A percentile compares a stretch with the other conserved stretches of the same genome.
phyloP scores from a whole-genome alignment of 1,140 invertebrate species.

The Camponotus floridanus region DNA sequence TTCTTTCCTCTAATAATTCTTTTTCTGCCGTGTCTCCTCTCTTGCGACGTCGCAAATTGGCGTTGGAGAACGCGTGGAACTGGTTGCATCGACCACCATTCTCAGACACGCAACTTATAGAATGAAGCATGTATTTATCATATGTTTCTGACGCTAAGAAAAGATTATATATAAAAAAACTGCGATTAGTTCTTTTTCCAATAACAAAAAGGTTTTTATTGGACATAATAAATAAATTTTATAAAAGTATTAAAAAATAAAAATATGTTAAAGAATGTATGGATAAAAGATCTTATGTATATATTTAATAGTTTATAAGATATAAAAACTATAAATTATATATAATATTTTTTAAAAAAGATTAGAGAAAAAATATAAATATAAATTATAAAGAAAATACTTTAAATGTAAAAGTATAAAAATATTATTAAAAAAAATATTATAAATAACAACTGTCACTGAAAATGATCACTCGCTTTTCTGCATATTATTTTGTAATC shows the following conservation, averaged over 20 bases:
- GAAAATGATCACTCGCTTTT: not conserved
- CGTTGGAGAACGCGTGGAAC: constrained; percentile 56
- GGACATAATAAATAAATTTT: not conserved
- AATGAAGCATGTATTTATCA: constrained; percentile 31
- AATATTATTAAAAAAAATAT: not conserved
- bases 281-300: too few species aligned
- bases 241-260: not conserved
- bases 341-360: not conserved
- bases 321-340: not conserved
- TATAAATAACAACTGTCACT: not conserved
- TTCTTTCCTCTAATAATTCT: constrained; percentile 31
- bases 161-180: not conserved
- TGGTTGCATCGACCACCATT: constrained; percentile 44
- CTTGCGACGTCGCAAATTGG: constrained; percentile 66
- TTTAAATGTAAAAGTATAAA: too few species aligned
- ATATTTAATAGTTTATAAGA: not conserved
- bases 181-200: not conserved
- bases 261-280: not conserved
- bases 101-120: not conserved
- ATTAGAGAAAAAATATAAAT: too few species aligned
- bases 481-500: constrained; percentile 13
- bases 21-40: constrained; percentile 28
- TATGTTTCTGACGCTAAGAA: not conserved
- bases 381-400: too few species aligned
- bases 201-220: not conserved